Base-by-base conservation (phyloP, 2,888 invertebrate genomes). In the Glyphotaelius pellucidus region DNA sequence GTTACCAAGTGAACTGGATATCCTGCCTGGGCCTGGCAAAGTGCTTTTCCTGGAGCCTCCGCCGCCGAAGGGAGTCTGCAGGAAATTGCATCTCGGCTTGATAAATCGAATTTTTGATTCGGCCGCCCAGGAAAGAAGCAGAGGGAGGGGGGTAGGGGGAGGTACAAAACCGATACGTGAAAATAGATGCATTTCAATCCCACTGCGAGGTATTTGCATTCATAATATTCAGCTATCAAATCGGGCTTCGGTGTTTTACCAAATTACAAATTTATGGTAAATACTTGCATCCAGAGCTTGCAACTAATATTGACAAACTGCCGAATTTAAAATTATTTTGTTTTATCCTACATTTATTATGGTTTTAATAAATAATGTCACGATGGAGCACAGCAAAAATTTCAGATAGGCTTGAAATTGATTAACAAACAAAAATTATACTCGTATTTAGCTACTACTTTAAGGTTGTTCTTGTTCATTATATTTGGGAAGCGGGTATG, bases 1-100 rank as follows among this genome's bases (percentile, higher is more conserved):
- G 19, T 83, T 32, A 83, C 35, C 83, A 83, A 83, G 83, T 83
- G 32, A 35, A 83, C 83, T 38, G 83, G 19, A 83, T 83, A 83
- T 83, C 25, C 83, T 83, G 32, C 83, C 83, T 25, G 52, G 52
- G 52, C 52, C 52, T 31, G 32, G 19, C 30, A 83, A 83, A 83
- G 32, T 32, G 83, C 7, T 32, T 83, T 83, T 32, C 35, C 32
- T 5, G 83, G 25, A 5, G 25, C 25, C 25, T 35, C 9, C 32
- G 25, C 83, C 31, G 83, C 32, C 67, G 67, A 67, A 2, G 35
- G 83, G 35, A 35, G 12, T 83, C 83, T 35, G 35, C 35, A n/a
- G 83, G 83, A 15, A 83, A 31, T 25, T 35, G 83, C 35, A 32
- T 25, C 83, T 25, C 25, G 25, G 83, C 83, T 19, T 32, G 35